Percentiles rank a stretch among this genome's conserved stretches.
Evolutionary conservation across 2,113 vertebrate species (phyloP).

Genomic region (Chaetorhynchus papuensis): DNA sequence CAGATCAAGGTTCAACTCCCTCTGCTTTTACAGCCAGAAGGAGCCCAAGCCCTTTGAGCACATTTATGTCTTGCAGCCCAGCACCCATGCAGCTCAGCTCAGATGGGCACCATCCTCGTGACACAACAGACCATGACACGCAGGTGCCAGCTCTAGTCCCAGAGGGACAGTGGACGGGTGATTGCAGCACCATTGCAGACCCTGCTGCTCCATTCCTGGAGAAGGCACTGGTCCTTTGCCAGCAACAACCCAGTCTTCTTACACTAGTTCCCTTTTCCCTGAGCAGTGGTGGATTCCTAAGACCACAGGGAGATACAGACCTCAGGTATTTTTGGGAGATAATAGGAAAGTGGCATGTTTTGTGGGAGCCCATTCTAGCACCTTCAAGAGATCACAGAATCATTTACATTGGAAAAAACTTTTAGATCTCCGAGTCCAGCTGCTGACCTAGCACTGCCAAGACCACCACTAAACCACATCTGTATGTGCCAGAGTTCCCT

Average conservation of each 20-base stretch:
- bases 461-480: neutral
- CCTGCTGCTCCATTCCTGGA: neutral
- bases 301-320: neutral
- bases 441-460: neutral
- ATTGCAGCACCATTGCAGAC: neutral
- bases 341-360: neutral
- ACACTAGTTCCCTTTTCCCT: neutral
- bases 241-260: neutral
- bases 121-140: fast-evolving
- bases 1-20: neutral
- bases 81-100: neutral
- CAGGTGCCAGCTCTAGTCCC: neutral
- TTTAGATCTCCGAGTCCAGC: fast-evolving
- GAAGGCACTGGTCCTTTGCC: neutral
- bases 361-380: neutral
- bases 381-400: neutral
- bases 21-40: neutral
- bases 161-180: fast-evolving
- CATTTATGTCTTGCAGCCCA: neutral
- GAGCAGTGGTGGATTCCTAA: neutral
- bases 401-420: neutral
- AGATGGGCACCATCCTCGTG: neutral
- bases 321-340: neutral
- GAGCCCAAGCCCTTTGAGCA: neutral
- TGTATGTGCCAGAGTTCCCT: neutral